Conservation (phyloP, 2,888 invertebrate species). For the Heliconius charithonia region DNA sequence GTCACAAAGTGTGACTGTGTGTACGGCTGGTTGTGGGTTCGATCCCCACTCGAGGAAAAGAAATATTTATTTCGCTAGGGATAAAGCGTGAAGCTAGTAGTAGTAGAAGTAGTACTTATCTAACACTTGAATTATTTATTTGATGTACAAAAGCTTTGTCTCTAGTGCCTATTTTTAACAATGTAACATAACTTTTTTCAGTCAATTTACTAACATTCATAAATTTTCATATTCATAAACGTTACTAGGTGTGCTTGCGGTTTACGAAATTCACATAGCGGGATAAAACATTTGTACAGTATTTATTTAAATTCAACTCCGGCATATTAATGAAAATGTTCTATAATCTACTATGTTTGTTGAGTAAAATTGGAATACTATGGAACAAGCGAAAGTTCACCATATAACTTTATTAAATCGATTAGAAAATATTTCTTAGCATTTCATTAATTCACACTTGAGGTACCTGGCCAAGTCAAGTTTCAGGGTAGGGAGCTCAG, state of each 20-base stretch:
- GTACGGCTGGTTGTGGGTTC: too few species aligned
- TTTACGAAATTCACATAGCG: neutral
- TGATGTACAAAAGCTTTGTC: neutral
- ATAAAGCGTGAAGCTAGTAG: too few species aligned
- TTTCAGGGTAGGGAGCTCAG: neutral
- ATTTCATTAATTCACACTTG: neutral
- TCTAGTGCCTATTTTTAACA: neutral
- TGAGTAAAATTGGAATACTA: neutral
- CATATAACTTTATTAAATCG: neutral
- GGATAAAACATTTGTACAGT: constrained; percentile 4
- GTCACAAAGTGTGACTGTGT: too few species aligned
- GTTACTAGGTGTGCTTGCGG: constrained; percentile 9
- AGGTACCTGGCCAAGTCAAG: too few species aligned
- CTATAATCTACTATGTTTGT: neutral
- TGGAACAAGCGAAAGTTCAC: neutral
- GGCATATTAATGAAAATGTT: neutral
- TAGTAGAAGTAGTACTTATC: too few species aligned
- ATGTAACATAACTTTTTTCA: neutral
- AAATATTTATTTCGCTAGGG: too few species aligned
- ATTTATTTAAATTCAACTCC: neutral
- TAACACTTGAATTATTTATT: too few species aligned
- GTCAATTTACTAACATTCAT: constrained; percentile 13
- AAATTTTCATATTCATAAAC: constrained; percentile 20
- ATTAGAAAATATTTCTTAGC: neutral
- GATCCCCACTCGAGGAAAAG: too few species aligned